Evolutionary conservation across 2,888 invertebrate species (phyloP).

Genomic region (Autographa gamma): DNA sequence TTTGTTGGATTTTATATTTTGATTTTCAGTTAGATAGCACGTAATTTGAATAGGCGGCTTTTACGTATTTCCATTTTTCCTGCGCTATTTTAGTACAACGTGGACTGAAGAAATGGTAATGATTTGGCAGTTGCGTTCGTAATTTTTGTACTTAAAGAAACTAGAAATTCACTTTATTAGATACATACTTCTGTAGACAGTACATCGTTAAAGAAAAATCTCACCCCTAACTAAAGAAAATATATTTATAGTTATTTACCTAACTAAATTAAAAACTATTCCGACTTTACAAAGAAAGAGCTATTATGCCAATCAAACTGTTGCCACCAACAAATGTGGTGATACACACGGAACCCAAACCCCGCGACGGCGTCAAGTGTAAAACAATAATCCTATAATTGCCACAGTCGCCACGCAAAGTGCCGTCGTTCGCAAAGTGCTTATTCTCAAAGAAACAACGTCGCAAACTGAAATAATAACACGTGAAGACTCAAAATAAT

Average conservation of each 20-base stretch:
- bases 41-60: background rate
- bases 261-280: too few species aligned
- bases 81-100: too few species aligned
- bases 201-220: too few species aligned
- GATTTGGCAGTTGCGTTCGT: too few species aligned
- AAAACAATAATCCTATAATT: constrained; percentile 31
- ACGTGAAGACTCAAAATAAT: constrained; percentile 25
- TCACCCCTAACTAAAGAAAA: too few species aligned
- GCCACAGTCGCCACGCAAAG: constrained; percentile 17
- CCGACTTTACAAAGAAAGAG: too few species aligned
- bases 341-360: background rate
- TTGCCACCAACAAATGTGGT: background rate
- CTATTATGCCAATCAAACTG: background rate
- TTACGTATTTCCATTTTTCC: background rate
- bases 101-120: too few species aligned
- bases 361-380: constrained; percentile 1
- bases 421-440: constrained; percentile 14
- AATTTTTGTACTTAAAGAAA: too few species aligned
- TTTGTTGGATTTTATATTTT: constrained; percentile 33
- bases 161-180: too few species aligned
- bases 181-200: too few species aligned
- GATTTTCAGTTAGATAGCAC: constrained; percentile 9
- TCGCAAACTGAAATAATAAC: constrained; percentile 42
- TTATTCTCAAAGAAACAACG: constrained; percentile 8
- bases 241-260: too few species aligned